Evolutionary conservation across 1,140 invertebrate genomes (phyloP), one percentile per base, ranked within the genome.

Genomic region (Drosophila biarmipes): DNA sequence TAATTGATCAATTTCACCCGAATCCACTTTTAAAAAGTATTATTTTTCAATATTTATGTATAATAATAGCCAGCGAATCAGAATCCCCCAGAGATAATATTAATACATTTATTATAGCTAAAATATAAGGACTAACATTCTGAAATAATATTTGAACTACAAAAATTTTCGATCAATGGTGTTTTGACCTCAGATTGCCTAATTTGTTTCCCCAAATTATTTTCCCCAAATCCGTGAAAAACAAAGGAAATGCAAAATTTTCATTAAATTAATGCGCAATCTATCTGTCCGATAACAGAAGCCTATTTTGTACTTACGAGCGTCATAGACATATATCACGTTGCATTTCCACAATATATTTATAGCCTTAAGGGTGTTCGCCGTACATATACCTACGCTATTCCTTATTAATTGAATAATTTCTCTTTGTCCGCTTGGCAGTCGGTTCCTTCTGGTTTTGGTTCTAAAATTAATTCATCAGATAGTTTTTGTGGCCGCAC

Each of bases 261-360:
- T 2, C 29, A 17, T 21, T 19, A 27, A 17, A 31, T 66, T 24
- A 24, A 15, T 19, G 24, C 48, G 14, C 15, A 31, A 48, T 66
- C 15, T 62, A 62, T 62, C 34, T 58, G 14, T 17, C 19, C n/a
- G 59, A 62, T 58, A 42, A 42, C 27, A 62, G n/a, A 42, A 31
- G 53, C 35, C 6, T 57, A 3, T 42, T 21, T 17, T 24, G 8
- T 12, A 43, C 19, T 63, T 61, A 31, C 17, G 21, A 43, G 35
- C 61, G 61, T 63, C 61, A 63, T 34, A 3, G 4, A 27, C 15
- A n/a, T 27, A 24, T 48, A 24, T 53, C 4, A 11, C 12, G 12
- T 21, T 12, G 24, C 24, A 24, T 14, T 31, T 31, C 7, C 34
- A 17, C 4, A 34, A 29, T 27, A 17, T 64, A 64, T 67, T 51